Base-by-base conservation (phyloP, 37 sponge, comb jelly and placozoan species). In the Haliclona indistincta region DNA sequence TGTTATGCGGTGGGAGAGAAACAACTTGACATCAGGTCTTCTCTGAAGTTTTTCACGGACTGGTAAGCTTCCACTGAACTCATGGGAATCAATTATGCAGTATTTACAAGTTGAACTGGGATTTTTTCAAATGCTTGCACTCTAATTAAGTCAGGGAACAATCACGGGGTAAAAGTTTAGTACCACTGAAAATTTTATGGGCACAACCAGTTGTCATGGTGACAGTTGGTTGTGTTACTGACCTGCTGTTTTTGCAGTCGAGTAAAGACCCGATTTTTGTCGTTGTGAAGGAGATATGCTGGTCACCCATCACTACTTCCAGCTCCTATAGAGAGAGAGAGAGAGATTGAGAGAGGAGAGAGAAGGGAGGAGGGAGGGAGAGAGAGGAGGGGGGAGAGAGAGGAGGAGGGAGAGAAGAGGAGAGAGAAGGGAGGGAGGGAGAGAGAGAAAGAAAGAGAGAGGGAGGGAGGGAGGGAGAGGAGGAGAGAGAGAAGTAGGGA, bases 241-340 rank as follows among this genome's bases (percentile, higher is more conserved):
- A 88, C 93, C 84, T 94, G 84, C 87, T 86, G 43, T 79, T 85
- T 49, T 89, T 97, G 66, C 91, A 91, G 68, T 98, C 96, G 5
- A 89, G 47, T 22, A 95, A 81, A 61, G 86, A 76, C 13, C 93
- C 99, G 40, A 98, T 92, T 69, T 95, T 95, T 26, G 93, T 76
- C 15, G 99, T 95, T 20, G 94, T 85, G 67, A 95, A 95, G 8
- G 92, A 95, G 43, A 98, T 98, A 76, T 95, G 99, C 38, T 89
- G 81, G 71, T 95, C 90, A 15, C 90, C 94, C 63, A 89, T 64
- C 26, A 95, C 96, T 20, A 95, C 87, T 63, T 95, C 95, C 64
- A 95, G 68, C 71, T 95, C 99, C 86, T 92, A 30, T 19, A 41
- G 76, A 22, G 51, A 2, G 49, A 44, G 76, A 34, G 51, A 33